These are phyloP conservation scores for Achroia grisella DNA, from an alignment of 1,140 invertebrate genomes.

Conservation along the genomic window DNA sequence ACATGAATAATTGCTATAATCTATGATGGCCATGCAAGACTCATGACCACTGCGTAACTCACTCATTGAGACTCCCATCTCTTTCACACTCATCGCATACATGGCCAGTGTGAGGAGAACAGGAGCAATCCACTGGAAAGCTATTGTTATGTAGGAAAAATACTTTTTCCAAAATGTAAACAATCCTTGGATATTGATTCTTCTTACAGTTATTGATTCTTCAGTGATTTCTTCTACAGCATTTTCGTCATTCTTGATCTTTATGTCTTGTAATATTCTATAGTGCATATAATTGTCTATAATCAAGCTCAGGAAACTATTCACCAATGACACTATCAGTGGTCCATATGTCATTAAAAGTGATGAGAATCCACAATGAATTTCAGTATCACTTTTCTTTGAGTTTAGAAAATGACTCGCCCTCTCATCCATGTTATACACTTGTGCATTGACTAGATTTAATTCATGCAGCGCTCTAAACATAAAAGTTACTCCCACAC, in stretches of 20 bases:
- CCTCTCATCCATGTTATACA: constrained; percentile 30
- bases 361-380: constrained; percentile 38
- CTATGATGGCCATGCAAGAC: constrained; percentile 44
- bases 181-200: constrained; percentile 17
- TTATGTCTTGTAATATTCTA: constrained; percentile 35
- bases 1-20: constrained; percentile 34
- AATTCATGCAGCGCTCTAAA: constrained; percentile 31
- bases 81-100: constrained; percentile 45
- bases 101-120: constrained; percentile 36
- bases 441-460: constrained; percentile 25
- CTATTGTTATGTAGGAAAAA: constrained; percentile 36
- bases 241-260: constrained; percentile 38
- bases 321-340: constrained; percentile 53
- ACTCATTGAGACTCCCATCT: constrained; percentile 18
- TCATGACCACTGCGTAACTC: constrained; percentile 26
- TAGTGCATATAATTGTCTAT: constrained; percentile 65
- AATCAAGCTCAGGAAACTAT: constrained; percentile 52
- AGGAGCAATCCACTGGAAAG: constrained; percentile 51
- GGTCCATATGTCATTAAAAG: constrained; percentile 55
- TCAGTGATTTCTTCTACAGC: constrained; percentile 32
- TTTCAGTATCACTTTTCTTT: constrained; percentile 3
- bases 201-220: constrained; percentile 9
- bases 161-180: constrained; percentile 36
- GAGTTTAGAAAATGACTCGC: constrained; percentile 15
- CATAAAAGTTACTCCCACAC: constrained; percentile 55